Conservation (phyloP, 2,888 invertebrate species). For the Xylota sylvarum region DNA sequence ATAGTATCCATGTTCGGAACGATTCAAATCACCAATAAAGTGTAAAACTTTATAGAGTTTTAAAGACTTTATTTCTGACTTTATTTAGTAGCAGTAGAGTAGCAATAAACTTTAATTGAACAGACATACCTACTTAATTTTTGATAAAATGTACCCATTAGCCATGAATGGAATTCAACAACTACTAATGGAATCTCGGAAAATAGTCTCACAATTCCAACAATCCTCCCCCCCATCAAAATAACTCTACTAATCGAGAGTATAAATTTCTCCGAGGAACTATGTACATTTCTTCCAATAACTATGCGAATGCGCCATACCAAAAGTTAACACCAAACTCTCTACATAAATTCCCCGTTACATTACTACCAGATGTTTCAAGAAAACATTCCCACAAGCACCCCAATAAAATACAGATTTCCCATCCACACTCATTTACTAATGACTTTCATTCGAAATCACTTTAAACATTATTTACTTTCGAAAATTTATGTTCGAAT, state of each 20-base stretch:
- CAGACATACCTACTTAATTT: no score
- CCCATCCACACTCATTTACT: constrained; percentile 28
- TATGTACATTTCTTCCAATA: neutral
- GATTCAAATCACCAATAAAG: no score
- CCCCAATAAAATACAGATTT: constrained; percentile 16
- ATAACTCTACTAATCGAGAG: neutral
- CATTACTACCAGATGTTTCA: constrained; percentile 21
- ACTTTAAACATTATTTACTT: constrained; percentile 67
- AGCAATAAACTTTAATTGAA: neutral
- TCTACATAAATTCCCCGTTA: constrained; percentile 11
- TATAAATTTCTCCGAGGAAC: neutral
- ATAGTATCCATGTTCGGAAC: no score
- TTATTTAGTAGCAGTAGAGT: no score
- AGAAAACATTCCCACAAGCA: constrained; percentile 29
- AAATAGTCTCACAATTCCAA: neutral
- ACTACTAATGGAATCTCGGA: neutral
- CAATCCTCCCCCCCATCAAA: neutral
- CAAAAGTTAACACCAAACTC: neutral
- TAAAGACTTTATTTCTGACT: no score
- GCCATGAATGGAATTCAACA: neutral
- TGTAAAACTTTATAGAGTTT: no score
- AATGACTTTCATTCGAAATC: constrained; percentile 68
- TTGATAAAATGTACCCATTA: neutral
- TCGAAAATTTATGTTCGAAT: constrained; percentile 61
- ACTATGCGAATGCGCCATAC: neutral